Percentiles rank a stretch among this genome's conserved stretches.
These are phyloP conservation scores for Drosophila leonis DNA, from an alignment of 2,888 invertebrate genomes.

Conservation along the genomic window DNA sequence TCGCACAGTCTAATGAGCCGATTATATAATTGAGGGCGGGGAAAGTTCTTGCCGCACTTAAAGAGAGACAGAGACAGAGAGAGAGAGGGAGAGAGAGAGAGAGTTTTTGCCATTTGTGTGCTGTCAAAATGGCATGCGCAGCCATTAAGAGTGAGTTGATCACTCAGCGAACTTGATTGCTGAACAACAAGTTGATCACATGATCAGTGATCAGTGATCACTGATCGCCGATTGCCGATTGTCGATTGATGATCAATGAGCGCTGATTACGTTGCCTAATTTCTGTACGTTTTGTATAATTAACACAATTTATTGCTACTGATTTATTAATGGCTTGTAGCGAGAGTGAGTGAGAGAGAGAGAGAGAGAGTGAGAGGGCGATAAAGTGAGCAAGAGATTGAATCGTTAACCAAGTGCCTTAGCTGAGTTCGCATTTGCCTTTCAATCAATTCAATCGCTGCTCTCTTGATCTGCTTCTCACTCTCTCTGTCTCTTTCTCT, in stretches of 20 bases:
- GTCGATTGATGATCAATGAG: constrained; percentile 6
- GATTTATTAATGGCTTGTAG: neutral
- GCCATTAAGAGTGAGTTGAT: neutral
- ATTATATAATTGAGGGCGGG: constrained; percentile 4
- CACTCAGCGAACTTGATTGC: constrained; percentile 13
- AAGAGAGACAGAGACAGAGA: neutral
- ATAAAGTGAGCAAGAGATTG: neutral
- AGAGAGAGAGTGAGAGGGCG: neutral
- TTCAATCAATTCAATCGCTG: neutral
- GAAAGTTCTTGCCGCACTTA: constrained; percentile 22
- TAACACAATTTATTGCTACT: constrained; percentile 10
- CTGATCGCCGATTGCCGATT: neutral
- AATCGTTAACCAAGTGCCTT: neutral
- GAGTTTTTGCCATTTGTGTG: neutral
- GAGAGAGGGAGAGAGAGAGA: neutral
- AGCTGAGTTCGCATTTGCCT: neutral
- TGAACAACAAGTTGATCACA: constrained; percentile 5
- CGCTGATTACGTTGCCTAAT: constrained; percentile 3
- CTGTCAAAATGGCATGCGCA: constrained; percentile 2
- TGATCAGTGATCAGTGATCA: constrained; percentile 4
- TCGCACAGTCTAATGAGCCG: neutral
- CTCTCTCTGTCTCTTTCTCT: neutral
- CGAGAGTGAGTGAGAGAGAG: neutral
- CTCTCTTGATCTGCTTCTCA: neutral
- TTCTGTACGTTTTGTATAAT: constrained; percentile 18